A percentile compares a stretch with the other conserved stretches of the same genome.
phyloP scores from a whole-genome alignment of 2,113 vertebrate species.

The Pterocles burchelli region DNA sequence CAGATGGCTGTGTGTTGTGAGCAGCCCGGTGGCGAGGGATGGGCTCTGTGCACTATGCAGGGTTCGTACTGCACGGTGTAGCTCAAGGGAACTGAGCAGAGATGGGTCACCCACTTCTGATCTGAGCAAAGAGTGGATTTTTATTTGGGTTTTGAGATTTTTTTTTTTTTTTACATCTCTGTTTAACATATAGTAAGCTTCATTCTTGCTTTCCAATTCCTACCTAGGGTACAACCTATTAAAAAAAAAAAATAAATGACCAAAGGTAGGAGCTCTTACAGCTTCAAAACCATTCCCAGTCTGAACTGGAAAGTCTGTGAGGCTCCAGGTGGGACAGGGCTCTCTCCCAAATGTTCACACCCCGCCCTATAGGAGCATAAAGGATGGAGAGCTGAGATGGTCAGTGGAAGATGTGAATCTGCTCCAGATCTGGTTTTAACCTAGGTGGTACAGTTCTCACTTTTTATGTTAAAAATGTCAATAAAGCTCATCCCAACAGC shows the following conservation, averaged over 20 bases:
- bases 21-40: not conserved
- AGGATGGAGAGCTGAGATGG: not conserved
- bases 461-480: not conserved
- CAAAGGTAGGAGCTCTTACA: not conserved
- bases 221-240: not conserved
- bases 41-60: not conserved
- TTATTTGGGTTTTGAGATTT: not conserved
- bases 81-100: not conserved
- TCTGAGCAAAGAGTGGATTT: not conserved
- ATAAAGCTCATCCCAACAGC: not conserved
- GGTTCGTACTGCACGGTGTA: fast-evolving
- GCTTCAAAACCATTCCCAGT: not conserved
- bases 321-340: not conserved
- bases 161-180: not conserved
- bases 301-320: not conserved
- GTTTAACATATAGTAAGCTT: not conserved
- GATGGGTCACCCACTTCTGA: no score
- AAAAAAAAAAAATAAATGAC: not conserved
- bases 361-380: fast-evolving
- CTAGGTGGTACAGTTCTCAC: not conserved
- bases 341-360: not conserved
- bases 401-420: not conserved
- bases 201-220: not conserved
- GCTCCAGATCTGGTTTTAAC: not conserved
- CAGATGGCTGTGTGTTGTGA: not conserved